Evolutionary conservation across 2,797 vertebrate genomes (phyloP).

Genomic region (Acanthurus tractus): DNA sequence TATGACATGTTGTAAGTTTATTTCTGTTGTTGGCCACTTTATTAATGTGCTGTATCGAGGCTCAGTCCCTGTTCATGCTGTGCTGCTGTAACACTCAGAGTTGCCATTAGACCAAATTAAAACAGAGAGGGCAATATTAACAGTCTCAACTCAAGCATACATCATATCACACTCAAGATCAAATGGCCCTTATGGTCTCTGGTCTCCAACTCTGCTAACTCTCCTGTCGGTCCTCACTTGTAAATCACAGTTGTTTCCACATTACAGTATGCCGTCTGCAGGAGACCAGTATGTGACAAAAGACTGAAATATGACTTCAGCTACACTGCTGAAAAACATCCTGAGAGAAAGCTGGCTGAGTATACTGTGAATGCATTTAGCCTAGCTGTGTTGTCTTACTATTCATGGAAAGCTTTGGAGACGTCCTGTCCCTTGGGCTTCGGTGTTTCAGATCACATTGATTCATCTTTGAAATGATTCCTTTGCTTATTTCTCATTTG

Average conservation of each 20-base stretch:
- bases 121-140: not conserved
- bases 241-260: conserved; percentile 16
- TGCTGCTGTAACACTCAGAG: conserved; percentile 20
- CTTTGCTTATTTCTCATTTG: conserved; percentile 55
- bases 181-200: not conserved
- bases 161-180: conserved; percentile 24
- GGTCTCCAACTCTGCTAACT: conserved; percentile 15
- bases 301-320: conserved; percentile 27
- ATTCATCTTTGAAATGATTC: conserved; percentile 62
- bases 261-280: not conserved
- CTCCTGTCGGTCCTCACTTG: conserved; percentile 3
- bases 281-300: conserved; percentile 31
- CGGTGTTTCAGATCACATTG: conserved; percentile 58
- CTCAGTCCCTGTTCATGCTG: conserved; percentile 4
- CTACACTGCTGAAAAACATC: conserved; percentile 28
- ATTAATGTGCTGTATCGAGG: conserved; percentile 13
- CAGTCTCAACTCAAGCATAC: conserved; percentile 15
- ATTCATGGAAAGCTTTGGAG: conserved; percentile 63
- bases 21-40: conserved; percentile 14
- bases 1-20: conserved; percentile 11
- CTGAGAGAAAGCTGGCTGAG: conserved; percentile 4
- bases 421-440: conserved; percentile 41
- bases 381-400: conserved; percentile 60
- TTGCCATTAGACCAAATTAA: conserved; percentile 21
- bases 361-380: conserved; percentile 42